These are phyloP conservation scores for Lepisosteus oculatus DNA, from an alignment of 2,113 vertebrate species.

Conservation along the genomic window DNA sequence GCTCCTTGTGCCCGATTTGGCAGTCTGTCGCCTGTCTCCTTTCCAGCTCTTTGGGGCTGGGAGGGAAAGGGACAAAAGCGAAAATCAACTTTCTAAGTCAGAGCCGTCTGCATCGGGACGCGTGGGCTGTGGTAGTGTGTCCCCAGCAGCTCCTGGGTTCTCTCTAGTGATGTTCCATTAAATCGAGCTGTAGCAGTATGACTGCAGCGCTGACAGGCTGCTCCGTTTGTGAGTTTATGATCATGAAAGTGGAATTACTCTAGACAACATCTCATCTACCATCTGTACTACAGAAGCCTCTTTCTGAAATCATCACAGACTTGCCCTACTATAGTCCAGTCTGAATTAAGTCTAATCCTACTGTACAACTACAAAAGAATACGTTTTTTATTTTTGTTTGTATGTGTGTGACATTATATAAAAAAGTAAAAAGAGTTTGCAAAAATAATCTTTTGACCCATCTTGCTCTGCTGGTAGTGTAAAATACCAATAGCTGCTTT, in stretches of 20 bases:
- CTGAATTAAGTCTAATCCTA: too few species aligned
- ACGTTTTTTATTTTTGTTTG: not conserved
- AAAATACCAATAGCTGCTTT: too few species aligned
- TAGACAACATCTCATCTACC: slow-evolving; percentile 32
- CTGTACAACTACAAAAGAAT: not conserved
- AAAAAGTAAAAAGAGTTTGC: too few species aligned
- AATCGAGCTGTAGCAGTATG: slow-evolving; percentile 18
- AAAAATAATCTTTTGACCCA: too few species aligned
- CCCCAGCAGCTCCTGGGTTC: too few species aligned
- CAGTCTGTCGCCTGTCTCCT: slow-evolving; percentile 32
- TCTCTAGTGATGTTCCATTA: too few species aligned
- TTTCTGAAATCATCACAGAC: not conserved
- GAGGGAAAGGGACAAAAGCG: slow-evolving; percentile 1
- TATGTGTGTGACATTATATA: not conserved
- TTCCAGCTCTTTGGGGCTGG: slow-evolving; percentile 43
- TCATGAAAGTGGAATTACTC: slow-evolving; percentile 40
- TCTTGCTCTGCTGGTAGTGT: too few species aligned
- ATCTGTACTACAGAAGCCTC: slow-evolving; percentile 24
- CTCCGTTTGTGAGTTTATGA: slow-evolving; percentile 27
- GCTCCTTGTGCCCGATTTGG: not conserved
- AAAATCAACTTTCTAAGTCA: too few species aligned
- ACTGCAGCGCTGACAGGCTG: slow-evolving; percentile 28
- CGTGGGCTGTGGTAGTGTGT: too few species aligned
- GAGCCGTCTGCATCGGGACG: too few species aligned
- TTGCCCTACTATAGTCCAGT: too few species aligned